Evolutionary conservation across 2,888 invertebrate genomes (phyloP), one percentile per base, ranked within the genome.

Genomic region (Leptarthrus brevirostris): DNA sequence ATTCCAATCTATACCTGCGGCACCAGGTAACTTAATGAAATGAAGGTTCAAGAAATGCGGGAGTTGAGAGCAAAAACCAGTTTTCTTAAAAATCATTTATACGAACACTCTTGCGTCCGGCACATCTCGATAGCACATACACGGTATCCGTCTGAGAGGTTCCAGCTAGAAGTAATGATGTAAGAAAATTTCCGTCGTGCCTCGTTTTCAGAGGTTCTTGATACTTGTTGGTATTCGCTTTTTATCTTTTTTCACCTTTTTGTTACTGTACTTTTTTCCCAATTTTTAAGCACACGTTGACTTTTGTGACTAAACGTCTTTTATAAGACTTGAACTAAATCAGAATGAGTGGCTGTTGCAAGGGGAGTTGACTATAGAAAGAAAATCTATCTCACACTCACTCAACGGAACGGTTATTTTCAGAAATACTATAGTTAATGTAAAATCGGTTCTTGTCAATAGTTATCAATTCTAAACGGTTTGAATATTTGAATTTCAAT

Each of bases 41-140:
- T 47, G 72, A 73, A 64, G 73, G 36, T 64, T 72, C 61, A 72
- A 61, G 49, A 73, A 73, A 73, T 73, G 73, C 73, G 73, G 73
- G 73, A 73, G 73, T 73, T 73, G 58, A 72, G 72, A 71, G 53
- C 53, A 54, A 71, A 71, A 71, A 71, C 54, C 54, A 54, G 54
- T 71, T 54, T 54, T 54, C 54, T 54, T 54, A 54, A 71, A 71
- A 54, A 30, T 47, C 8, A 30, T 54, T 54, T 49, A 16, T 22
- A 22, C 54, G 40, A 53, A 54, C 71, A 66, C 3, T 26, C 47
- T 16, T 40, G 40, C 14, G 47, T 14, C 44, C 16, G 47, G 6
- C 26, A 14, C 52, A 18, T 69, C 49, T 49, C 34, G 47, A 34
- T 36, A 36, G 36, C 61, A 61, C 14, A 40, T 22, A 22, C 12